phyloP scores from a whole-genome alignment of 2,113 vertebrate species.

The Sisor rabdophorus region DNA sequence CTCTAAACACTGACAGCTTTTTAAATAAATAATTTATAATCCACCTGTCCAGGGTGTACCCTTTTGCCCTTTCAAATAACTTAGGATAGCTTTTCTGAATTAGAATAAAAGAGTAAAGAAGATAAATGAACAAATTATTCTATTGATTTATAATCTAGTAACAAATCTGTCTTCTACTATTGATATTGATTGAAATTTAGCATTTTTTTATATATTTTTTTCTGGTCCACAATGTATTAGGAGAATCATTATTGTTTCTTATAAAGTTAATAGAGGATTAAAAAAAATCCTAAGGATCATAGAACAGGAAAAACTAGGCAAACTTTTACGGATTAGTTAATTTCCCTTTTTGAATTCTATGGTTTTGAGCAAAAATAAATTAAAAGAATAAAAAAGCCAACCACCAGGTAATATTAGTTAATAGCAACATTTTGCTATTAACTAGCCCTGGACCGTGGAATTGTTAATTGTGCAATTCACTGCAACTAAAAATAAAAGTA shows the following conservation, averaged over 20 bases:
- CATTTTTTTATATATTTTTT: too few species aligned
- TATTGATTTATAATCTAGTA: too few species aligned
- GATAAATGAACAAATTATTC: too few species aligned
- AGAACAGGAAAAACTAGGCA: background rate
- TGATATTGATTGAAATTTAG: too few species aligned
- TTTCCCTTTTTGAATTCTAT: background rate
- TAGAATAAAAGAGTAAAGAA: too few species aligned
- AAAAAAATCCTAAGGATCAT: background rate
- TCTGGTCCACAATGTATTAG: background rate
- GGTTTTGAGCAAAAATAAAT: background rate
- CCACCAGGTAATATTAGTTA: background rate
- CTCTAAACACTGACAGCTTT: slow-evolving; percentile 18
- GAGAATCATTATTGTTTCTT: background rate
- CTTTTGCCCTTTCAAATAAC: too few species aligned
- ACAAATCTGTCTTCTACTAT: too few species aligned
- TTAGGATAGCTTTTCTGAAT: too few species aligned
- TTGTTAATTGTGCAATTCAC: slow-evolving; percentile 20
- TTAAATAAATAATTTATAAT: background rate
- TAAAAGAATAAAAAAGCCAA: background rate
- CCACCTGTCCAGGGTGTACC: too few species aligned
- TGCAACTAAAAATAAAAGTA: slow-evolving; percentile 1
- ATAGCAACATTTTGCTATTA: background rate
- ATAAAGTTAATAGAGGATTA: slow-evolving; percentile 4
- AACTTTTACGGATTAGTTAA: background rate
- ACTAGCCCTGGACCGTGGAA: background rate